A percentile compares a stretch with the other conserved stretches of the same genome.
Evolutionary conservation across 2,797 vertebrate species (phyloP).

Genomic region (Pseudotriccus pelzelni): DNA sequence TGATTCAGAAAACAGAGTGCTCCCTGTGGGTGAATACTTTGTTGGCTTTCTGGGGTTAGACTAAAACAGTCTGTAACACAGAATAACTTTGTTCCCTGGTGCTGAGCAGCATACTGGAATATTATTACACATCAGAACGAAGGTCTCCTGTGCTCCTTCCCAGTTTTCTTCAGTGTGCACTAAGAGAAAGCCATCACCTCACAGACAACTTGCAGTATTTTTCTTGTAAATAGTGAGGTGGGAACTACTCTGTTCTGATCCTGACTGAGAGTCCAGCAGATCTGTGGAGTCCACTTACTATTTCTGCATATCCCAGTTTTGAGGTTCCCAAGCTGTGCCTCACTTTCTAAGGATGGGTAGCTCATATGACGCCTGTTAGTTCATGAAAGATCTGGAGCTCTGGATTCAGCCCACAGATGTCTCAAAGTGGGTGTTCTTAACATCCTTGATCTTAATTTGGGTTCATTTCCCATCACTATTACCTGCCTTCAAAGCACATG

Average conservation of each 20-base stretch:
- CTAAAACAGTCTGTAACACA: background rate
- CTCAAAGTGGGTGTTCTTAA: slow-evolving; percentile 4
- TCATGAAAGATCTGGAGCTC: background rate
- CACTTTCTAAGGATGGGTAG: background rate
- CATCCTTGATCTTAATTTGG: background rate
- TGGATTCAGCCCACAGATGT: background rate
- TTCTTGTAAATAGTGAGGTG: background rate
- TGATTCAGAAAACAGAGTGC: slow-evolving; percentile 27
- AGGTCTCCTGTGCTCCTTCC: background rate
- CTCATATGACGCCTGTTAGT: background rate
- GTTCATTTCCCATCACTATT: background rate
- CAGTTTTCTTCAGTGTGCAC: background rate
- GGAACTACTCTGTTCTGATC: background rate
- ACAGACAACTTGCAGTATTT: background rate
- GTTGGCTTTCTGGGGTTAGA: background rate
- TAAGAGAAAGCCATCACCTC: background rate
- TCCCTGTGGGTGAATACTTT: background rate
- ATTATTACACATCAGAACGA: background rate
- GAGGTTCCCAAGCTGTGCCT: background rate
- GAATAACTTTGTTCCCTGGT: background rate
- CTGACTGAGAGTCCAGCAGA: background rate
- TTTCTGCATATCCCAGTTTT: background rate
- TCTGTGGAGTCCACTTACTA: background rate
- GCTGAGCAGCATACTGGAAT: background rate
- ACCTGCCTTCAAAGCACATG: slow-evolving; percentile 33